These are phyloP conservation scores for Embiotoca jacksoni DNA, from an alignment of 2,113 vertebrate genomes.

Conservation along the genomic window DNA sequence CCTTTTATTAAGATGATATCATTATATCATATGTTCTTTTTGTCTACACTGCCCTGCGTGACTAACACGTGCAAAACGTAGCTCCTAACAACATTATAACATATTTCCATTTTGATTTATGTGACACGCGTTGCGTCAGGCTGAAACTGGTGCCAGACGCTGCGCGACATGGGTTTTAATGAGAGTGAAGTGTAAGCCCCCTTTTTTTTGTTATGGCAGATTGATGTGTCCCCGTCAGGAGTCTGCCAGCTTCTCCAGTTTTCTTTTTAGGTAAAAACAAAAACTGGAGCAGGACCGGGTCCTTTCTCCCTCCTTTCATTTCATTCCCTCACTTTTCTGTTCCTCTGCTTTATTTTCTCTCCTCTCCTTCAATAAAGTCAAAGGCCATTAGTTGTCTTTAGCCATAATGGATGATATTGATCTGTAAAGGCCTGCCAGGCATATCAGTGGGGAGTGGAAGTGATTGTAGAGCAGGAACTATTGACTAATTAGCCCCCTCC, in stretches of 20 bases:
- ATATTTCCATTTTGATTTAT: too few species aligned
- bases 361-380: not conserved
- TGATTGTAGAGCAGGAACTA: not conserved
- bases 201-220: not conserved
- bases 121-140: not conserved
- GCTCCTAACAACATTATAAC: too few species aligned
- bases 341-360: not conserved
- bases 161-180: not conserved
- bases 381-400: not conserved
- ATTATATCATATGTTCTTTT: too few species aligned
- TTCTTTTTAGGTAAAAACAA: not conserved
- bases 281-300: not conserved
- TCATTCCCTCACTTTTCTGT: not conserved
- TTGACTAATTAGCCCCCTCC: not conserved
- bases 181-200: not conserved
- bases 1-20: too few species aligned
- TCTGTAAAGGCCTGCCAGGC: not conserved
- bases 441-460: not conserved
- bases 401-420: conserved; percentile 7
- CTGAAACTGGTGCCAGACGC: not conserved
- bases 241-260: not conserved
- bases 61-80: too few species aligned
- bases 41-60: too few species aligned
- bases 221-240: not conserved
- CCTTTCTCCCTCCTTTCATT: not conserved